These are phyloP conservation scores for Sarcoramphus papa DNA, from an alignment of 2,797 vertebrate species.

Conservation along the genomic window DNA sequence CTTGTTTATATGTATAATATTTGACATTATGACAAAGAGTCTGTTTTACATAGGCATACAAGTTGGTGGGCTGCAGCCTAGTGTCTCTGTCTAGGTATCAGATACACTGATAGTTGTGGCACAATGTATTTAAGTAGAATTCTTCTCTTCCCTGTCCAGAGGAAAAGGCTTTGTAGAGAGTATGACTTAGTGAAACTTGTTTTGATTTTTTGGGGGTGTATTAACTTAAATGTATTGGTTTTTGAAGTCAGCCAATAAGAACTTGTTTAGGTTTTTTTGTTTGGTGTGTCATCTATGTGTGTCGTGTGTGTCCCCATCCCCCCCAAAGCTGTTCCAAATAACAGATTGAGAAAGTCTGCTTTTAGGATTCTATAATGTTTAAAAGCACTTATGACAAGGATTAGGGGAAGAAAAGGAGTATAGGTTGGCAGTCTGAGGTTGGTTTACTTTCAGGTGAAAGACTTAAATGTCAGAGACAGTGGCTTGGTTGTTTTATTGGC, in stretches of 20 bases:
- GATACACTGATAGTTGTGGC: rapidly evolving
- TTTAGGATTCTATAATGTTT: neutral
- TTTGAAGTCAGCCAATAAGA: neutral
- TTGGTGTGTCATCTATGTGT: neutral
- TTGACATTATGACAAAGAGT: neutral
- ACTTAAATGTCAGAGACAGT: neutral
- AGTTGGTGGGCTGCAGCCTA: neutral
- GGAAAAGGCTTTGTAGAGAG: neutral
- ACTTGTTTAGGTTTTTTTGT: neutral
- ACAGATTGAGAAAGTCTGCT: neutral
- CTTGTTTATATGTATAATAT: neutral
- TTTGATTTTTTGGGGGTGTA: neutral
- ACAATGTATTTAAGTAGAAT: neutral
- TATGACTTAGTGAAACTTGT: neutral
- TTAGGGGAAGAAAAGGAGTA: neutral
- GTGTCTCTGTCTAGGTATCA: neutral
- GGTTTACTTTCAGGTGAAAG: neutral
- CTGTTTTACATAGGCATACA: neutral
- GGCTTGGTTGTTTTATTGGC: neutral
- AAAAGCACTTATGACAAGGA: neutral
- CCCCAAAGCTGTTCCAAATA: neutral
- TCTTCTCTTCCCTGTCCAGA: neutral
- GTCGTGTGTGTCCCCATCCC: no score
- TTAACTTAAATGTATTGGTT: neutral
- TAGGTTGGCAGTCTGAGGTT: neutral